Base-by-base conservation (phyloP, 2,113 vertebrate genomes). In the Turdus rufiventris region DNA sequence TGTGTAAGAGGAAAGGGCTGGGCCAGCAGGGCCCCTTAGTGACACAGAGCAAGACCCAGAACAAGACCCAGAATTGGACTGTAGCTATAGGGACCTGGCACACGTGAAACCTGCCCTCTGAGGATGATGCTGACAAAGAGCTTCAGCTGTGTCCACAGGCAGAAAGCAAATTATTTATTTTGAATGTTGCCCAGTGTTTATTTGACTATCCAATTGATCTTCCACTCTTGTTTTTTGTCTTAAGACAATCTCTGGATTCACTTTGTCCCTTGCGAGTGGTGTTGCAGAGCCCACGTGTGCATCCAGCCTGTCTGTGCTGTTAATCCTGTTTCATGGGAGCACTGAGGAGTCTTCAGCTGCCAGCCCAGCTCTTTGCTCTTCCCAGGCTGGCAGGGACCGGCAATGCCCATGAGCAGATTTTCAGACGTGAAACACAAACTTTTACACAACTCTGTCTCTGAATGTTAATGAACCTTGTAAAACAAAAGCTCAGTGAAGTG, bases 381-480 rank as follows among this genome's bases (percentile, higher is more conserved):
- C 42, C 47, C 71, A 43, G 57, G 62, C 66, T 38, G 4, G 50
- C 2, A 6, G 77, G 88, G 79, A 77, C 54, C 74, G 34, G 68
- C 51, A 62, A 5, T 65, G 82, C 56, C 34, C 74, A 0, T 5
- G 56, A 91, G 78, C 85, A 81, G 80, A 84, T 78, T 94, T 77
- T 24, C 84, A 70, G 78, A 91, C 92, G 72, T 91, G 76, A 95
- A 91, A 66, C 75, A 78, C 91, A 80, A 91, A 87, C 71, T 90
- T 95, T 48, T 50, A 21, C 75, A 61, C 43, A 5, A 51, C 50
- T 51, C 33, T 87, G 40, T 63, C 79, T 80, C 42, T 76, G 66
- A 34, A 72, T 43, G 82, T 80, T 96, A 96, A 95, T 95, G 92
- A 96, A 70, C 85, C 92, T 74, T 80, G 75, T 12, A 68, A 88